phyloP scores from a whole-genome alignment of 2,113 vertebrate genomes.

The Hemichromis elongatus region DNA sequence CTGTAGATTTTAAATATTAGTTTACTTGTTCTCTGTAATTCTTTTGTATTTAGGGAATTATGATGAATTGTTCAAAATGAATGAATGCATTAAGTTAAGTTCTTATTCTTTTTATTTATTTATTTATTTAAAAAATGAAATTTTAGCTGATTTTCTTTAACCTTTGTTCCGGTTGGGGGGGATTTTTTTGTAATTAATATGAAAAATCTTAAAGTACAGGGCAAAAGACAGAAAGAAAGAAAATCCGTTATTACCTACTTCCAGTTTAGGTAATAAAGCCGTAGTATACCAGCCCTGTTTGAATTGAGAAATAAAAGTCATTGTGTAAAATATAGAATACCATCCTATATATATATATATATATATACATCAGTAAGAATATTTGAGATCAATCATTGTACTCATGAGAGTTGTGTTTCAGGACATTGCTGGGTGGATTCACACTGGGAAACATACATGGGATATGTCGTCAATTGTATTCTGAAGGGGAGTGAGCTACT shows the following conservation, averaged over 20 bases:
- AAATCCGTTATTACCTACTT: background rate
- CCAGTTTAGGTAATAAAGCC: background rate
- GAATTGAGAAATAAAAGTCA: background rate
- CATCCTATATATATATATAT: background rate
- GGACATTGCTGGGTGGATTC: background rate
- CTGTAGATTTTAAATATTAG: background rate
- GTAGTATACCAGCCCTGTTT: background rate
- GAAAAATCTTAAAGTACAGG: background rate
- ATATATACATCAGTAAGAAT: background rate
- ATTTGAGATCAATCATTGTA: background rate
- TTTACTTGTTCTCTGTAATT: background rate
- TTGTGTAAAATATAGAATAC: background rate
- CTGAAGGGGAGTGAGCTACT: background rate
- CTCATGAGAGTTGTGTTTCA: background rate
- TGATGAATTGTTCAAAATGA: background rate
- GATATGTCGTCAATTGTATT: background rate
- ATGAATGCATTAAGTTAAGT: too few relatives aligned
- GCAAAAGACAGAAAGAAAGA: rapidly evolving
- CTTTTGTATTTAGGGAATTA: background rate
- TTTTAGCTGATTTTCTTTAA: background rate
- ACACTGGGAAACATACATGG: background rate
- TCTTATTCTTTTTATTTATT: background rate
- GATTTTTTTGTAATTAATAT: background rate
- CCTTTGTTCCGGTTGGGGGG: background rate
- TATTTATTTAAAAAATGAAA: background rate